Base-by-base conservation (phyloP, 2,888 invertebrate species). In the Odontothrips loti region DNA sequence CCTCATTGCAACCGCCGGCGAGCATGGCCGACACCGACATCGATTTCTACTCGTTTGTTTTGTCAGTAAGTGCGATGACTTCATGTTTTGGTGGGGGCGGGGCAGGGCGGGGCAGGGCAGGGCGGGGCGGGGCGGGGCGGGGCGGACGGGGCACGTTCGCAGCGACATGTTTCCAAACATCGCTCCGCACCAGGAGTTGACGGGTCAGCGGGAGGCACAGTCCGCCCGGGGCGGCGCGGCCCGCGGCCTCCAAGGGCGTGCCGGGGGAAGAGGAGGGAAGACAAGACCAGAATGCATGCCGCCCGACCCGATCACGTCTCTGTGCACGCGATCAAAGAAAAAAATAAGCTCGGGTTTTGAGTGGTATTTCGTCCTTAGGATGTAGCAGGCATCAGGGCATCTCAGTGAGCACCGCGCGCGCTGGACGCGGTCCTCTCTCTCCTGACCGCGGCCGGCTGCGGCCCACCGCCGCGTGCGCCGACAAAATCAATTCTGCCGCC, bases 81-180 rank as follows among this genome's bases (percentile, higher is more conserved):
- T n/a, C 68, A 27, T 11, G 27, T 68, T 68, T 9, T 0, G n/a
- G 68, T 3, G 68, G 23, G 4, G 63, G 10, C 1, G 63, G 63
- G 63, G 6, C 68, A 23, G 11, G 6, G 68, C 68, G 68, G 23
- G 68, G 63, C 2, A n/a, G 4, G n/a, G n/a, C 23, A 23, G 68
- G 68, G 68, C 68, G 68, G n/a, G 68, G 23, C 23, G 68, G 68
- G 63, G 63, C 20, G 9, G 23, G n/a, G 23, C 8, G 68, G 68
- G 12, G 12, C 9, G 23, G 23, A 1, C 11, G 23, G 12, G 23
- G 68, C 68, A 75, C 68, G 68, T 75, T 27, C 68, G 68, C 68
- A 27, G 23, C 68, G 68, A 75, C 68, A 75, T 75, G 68, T 75
- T 75, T 27, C 12, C 68, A 75, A 75, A 75, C 68, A 75, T 75